phyloP scores from a whole-genome alignment of 2,113 vertebrate species.

The Blennius ocellaris region DNA sequence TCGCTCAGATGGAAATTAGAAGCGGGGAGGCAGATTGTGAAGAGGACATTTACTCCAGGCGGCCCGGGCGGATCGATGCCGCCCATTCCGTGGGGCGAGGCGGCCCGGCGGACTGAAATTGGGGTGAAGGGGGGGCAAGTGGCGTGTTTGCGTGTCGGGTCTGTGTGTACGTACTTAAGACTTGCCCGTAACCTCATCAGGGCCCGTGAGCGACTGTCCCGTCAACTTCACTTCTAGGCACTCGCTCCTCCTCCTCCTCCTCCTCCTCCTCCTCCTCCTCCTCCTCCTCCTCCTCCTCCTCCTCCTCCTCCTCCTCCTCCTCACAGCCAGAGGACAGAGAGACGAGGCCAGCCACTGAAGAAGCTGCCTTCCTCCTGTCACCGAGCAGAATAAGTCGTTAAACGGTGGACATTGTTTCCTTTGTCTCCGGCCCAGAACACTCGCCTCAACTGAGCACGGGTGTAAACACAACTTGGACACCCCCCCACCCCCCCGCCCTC shows the following conservation, averaged over 20 bases:
- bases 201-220: neutral
- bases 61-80: constrained; percentile 64
- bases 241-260: neutral
- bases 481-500: too few relatives aligned
- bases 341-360: constrained; percentile 40
- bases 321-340: constrained; percentile 17
- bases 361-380: constrained; percentile 36
- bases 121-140: constrained; percentile 50
- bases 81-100: constrained; percentile 49
- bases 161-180: constrained; percentile 15
- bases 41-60: constrained; percentile 69
- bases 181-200: constrained; percentile 33
- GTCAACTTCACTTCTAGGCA: neutral
- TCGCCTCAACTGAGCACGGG: constrained; percentile 19
- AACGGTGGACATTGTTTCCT: constrained; percentile 47
- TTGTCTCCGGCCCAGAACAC: constrained; percentile 41
- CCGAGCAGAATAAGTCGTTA: constrained; percentile 26
- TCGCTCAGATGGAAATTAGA: constrained; percentile 78
- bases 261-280: constrained; percentile 2
- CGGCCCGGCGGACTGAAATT: constrained; percentile 37
- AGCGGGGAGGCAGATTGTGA: constrained; percentile 72
- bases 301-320: neutral
- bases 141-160: constrained; percentile 41
- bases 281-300: too few relatives aligned
- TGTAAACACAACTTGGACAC: constrained; percentile 47